Percentiles rank a stretch among this genome's conserved stretches.
These are phyloP conservation scores for Caenorhabditis sp. DNA, from an alignment of 2,888 invertebrate genomes.

Conservation along the genomic window DNA sequence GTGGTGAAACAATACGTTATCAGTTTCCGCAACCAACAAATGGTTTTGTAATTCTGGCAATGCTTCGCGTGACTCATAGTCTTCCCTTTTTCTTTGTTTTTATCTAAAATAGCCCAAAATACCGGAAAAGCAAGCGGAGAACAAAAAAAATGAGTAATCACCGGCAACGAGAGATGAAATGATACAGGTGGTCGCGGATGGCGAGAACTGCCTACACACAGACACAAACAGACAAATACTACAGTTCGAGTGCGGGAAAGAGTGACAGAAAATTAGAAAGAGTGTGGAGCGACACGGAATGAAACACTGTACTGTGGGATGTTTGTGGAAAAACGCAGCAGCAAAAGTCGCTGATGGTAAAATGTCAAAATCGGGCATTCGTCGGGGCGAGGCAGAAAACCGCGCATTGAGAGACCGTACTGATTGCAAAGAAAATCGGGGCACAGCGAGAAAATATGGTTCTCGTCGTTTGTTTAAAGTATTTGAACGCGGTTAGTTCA, in stretches of 20 bases:
- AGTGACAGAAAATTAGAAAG: slow-evolving; percentile 16
- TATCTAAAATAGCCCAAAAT: slow-evolving; percentile 2
- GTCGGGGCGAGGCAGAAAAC: not conserved
- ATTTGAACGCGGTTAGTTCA: slow-evolving; percentile 49
- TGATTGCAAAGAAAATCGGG: slow-evolving; percentile 40
- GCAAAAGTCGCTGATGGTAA: slow-evolving; percentile 34
- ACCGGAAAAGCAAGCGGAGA: slow-evolving; percentile 8
- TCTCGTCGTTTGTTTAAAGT: slow-evolving; percentile 51
- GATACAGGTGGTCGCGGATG: slow-evolving; percentile 1
- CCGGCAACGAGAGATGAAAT: not conserved
- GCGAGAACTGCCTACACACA: slow-evolving; percentile 12
- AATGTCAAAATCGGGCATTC: slow-evolving; percentile 52
- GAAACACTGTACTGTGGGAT: slow-evolving; percentile 25
- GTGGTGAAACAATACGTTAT: slow-evolving; percentile 42
- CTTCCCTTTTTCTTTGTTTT: not conserved
- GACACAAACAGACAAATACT: slow-evolving; percentile 54
- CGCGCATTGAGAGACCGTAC: slow-evolving; percentile 13
- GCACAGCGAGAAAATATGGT: slow-evolving; percentile 33
- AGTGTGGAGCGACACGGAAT: slow-evolving; percentile 42
- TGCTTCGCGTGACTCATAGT: slow-evolving; percentile 22
- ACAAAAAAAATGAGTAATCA: not conserved
- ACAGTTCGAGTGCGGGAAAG: slow-evolving; percentile 41
- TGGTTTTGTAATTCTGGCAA: slow-evolving; percentile 17
- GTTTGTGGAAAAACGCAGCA: slow-evolving; percentile 19
- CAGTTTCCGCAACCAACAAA: slow-evolving; percentile 26